phyloP scores from a whole-genome alignment of 2,888 invertebrate genomes.

The Venustoraphidia nigricollis region DNA sequence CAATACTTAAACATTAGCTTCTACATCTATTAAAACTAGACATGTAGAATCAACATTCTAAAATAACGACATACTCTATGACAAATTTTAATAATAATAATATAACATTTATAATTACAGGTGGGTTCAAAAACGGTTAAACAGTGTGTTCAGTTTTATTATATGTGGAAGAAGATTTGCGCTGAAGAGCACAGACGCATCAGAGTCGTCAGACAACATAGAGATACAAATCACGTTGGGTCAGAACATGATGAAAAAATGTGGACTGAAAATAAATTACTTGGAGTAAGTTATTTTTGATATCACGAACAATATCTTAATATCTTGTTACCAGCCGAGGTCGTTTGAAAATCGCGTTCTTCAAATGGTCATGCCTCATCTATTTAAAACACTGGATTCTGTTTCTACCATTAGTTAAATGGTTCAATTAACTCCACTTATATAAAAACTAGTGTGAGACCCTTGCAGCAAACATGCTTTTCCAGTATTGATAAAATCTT shows the following conservation, averaged over 20 bases:
- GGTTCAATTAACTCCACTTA: background rate
- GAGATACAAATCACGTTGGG: constrained; percentile 12
- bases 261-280: constrained; percentile 26
- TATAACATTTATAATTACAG: constrained; percentile 26
- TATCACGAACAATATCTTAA: background rate
- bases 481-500: background rate
- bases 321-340: too few relatives aligned
- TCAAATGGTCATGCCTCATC: too few relatives aligned
- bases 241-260: constrained; percentile 25
- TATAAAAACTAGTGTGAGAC: background rate
- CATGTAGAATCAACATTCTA: background rate
- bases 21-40: too few relatives aligned
- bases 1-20: too few relatives aligned
- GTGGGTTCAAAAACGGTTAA: constrained; percentile 73
- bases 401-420: background rate
- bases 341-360: too few relatives aligned
- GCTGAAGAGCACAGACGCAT: constrained; percentile 43
- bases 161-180: constrained; percentile 97
- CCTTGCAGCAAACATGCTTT: background rate
- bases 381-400: too few relatives aligned
- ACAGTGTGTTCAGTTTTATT: constrained; percentile 96
- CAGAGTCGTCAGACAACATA: background rate
- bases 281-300: constrained; percentile 21
- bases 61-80: background rate
- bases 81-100: background rate